phyloP scores from a whole-genome alignment of 2,113 vertebrate species.

The Oryzias javanicus region DNA sequence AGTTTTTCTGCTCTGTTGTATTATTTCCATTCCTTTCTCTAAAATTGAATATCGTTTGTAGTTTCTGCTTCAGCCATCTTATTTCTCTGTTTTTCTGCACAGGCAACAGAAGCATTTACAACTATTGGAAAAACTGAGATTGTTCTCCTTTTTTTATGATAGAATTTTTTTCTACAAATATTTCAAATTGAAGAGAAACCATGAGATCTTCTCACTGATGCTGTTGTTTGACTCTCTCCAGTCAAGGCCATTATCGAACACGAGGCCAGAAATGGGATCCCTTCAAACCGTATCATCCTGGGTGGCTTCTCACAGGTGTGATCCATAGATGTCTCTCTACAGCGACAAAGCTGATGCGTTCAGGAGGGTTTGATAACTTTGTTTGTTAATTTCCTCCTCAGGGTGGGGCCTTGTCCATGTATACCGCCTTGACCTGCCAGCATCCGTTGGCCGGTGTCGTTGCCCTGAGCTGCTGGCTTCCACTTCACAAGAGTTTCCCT shows the following conservation, averaged over 20 bases:
- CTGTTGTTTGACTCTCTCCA: slow-evolving; percentile 47
- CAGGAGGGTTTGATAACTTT: background rate
- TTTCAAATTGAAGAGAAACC: background rate
- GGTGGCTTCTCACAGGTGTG: slow-evolving; percentile 97
- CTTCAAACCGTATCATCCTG: slow-evolving; percentile 90
- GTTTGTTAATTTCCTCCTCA: slow-evolving; percentile 46
- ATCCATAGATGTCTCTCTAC: background rate
- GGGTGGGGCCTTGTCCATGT: slow-evolving; percentile 95
- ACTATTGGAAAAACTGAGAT: too few relatives aligned
- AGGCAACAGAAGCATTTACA: too few relatives aligned
- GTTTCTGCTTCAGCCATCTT: too few relatives aligned
- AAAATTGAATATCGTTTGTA: too few relatives aligned
- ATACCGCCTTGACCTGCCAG: slow-evolving; percentile 93
- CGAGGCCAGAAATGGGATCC: slow-evolving; percentile 94
- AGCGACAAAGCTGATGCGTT: background rate
- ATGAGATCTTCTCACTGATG: background rate
- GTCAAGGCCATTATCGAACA: slow-evolving; percentile 97
- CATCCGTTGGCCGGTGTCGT: slow-evolving; percentile 93
- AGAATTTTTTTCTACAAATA: too few relatives aligned
- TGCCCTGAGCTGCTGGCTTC: slow-evolving; percentile 97
- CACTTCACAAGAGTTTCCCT: slow-evolving; percentile 91
- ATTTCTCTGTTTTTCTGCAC: too few relatives aligned
- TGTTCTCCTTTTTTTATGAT: too few relatives aligned
- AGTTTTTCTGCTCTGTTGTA: too few relatives aligned
- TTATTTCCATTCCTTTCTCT: too few relatives aligned